Conservation (phyloP, 2,113 vertebrate genomes). For the Cinclus cinclus region DNA sequence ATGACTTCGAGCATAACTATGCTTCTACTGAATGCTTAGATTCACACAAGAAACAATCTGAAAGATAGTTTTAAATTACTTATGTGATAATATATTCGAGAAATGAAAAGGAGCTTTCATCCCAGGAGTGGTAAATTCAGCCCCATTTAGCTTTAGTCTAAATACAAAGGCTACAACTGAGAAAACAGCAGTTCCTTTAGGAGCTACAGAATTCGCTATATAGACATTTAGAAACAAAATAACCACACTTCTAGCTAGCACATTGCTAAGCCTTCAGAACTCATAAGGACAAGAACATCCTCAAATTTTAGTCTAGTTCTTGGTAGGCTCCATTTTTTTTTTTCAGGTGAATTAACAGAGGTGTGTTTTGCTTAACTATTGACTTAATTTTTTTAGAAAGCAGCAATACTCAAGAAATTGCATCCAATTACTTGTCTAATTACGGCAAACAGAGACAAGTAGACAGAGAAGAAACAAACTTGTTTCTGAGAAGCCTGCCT, state of each 20-base stretch:
- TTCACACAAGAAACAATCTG: slow-evolving; percentile 15
- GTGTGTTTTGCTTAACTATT: neutral
- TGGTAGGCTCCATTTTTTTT: no score
- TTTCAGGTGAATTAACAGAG: no score
- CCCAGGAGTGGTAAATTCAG: slow-evolving; percentile 58
- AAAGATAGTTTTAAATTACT: slow-evolving; percentile 64
- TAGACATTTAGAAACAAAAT: slow-evolving; percentile 33
- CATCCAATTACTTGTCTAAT: neutral
- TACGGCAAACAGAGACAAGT: neutral
- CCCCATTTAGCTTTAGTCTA: slow-evolving; percentile 54
- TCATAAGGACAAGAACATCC: neutral
- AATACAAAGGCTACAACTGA: slow-evolving; percentile 51
- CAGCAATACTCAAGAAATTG: neutral
- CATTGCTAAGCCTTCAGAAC: neutral
- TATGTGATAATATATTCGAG: slow-evolving; percentile 57
- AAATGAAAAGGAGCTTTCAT: slow-evolving; percentile 67
- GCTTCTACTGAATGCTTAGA: neutral
- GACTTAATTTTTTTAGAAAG: no score
- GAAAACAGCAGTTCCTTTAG: slow-evolving; percentile 35
- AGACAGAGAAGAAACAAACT: neutral
- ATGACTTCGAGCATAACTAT: neutral
- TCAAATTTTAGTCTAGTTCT: neutral
- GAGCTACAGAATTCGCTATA: slow-evolving; percentile 35
- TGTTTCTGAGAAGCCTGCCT: neutral
- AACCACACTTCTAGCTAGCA: slow-evolving; percentile 40